A percentile compares a stretch with the other conserved stretches of the same genome.
Conservation (phyloP, 2,113 vertebrate species). For the Fulica atra region DNA sequence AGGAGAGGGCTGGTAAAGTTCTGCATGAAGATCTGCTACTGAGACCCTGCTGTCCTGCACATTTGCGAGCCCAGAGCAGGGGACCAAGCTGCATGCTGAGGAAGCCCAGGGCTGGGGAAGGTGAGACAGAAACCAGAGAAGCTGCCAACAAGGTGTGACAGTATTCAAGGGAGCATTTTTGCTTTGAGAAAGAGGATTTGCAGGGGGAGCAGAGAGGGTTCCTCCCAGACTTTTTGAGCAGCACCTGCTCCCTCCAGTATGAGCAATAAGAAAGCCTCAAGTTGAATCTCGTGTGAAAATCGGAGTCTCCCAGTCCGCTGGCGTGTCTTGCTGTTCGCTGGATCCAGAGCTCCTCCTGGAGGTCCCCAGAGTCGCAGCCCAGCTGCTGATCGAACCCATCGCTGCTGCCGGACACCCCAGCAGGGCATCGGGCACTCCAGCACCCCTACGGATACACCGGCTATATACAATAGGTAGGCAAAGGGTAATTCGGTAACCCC, state of each 20-base stretch:
- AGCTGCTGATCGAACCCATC: fast-evolving
- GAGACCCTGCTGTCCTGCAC: not conserved
- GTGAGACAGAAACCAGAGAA: not conserved
- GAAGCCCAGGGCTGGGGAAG: not conserved
- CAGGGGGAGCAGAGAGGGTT: too few species aligned
- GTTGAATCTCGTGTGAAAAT: not conserved
- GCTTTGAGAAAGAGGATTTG: not conserved
- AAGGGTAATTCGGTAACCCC: not conserved
- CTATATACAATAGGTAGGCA: not conserved
- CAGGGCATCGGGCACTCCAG: not conserved
- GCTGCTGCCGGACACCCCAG: not conserved
- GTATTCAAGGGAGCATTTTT: not conserved
- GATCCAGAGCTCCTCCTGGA: conserved; percentile 55
- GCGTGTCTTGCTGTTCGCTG: not conserved
- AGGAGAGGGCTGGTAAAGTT: not conserved
- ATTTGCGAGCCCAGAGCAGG: not conserved
- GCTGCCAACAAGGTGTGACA: fast-evolving
- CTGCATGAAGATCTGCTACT: not conserved
- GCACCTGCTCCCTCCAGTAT: not conserved
- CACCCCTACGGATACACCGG: fast-evolving
- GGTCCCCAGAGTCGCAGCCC: not conserved
- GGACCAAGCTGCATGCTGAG: not conserved
- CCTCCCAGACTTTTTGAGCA: not conserved
- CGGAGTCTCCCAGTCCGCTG: not conserved
- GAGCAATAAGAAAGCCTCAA: not conserved